Evolutionary conservation across 2,888 invertebrate species (phyloP), one percentile per base, ranked within the genome.

Genomic region (Elegia similella): DNA sequence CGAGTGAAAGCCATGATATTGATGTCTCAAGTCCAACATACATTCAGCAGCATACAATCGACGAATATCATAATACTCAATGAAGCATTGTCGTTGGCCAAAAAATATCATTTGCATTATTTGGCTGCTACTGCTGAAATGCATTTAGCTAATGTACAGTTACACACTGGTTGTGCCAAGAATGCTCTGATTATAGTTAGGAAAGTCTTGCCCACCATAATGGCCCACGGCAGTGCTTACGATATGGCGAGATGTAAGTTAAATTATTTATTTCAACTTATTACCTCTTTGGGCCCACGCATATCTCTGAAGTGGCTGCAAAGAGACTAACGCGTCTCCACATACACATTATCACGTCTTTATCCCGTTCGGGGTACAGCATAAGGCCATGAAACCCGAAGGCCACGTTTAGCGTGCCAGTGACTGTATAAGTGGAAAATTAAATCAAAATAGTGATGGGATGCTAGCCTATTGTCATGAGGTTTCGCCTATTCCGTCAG

Each of bases 201-300:
- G 64, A 93, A 94, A 79, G 93, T 95, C 57, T 92, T 96, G 70
- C 93, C 95, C 7, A 92, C 93, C 32, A 92, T 97, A 52, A 93
- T 97, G 78, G 94, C 96, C 0, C 96, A 97, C 74, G 97, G 97
- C 1, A 95, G 96, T 13, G 92, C 94, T 17, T 96, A 95, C 69
- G 97, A 98, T 78, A 94, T 95, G 72, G 97, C 95, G 1, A 94
- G 96, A 84, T 95, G 92, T 92, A 74, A 67, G 5, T 32, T 16
- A 23, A 15, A 32, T 7, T 46, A 17, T n/a, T n/a, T 30, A 10
- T 38, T 23, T 50, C 23, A 30, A 23, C 43, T 38, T 13, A 23
- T 3, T 3, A 23, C 23, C 23, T 2, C 2, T 23, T 23, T 5
- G 23, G 5, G 5, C 23, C 23, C 2, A 23, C 23, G 23, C 23